Evolutionary conservation across 2,888 invertebrate species (phyloP), one percentile per base, ranked within the genome.

Genomic region (Synanthedon andrenaeformis): DNA sequence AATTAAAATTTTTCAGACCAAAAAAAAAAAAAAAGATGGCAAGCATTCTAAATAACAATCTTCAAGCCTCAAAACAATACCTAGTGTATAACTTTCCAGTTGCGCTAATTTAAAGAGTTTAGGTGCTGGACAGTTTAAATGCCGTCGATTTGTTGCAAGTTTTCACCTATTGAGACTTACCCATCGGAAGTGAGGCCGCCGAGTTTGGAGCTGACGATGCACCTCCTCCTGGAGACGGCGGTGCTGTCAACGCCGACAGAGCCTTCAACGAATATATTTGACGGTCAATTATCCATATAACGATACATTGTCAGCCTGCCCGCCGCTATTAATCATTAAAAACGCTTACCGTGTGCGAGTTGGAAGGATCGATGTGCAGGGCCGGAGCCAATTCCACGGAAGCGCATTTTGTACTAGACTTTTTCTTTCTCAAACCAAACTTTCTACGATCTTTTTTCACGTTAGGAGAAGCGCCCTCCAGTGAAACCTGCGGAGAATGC

Each of bases 391-490:
- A 75, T 60, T 92, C 92, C 1, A 91, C 90, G 23, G 91, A 91
- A 10, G 90, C 90, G 55, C 90, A 90, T 62, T 91, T 91, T 61
- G 83, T 86, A 62, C 75, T 87, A 0, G 89, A 90, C 64, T 92
- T 92, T 77, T 92, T 92, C 79, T 92, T 92, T 56, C 91, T 86
- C 41, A 92, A 81, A 1, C 91, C 92, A 68, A 92, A 92, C 71
- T 92, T 91, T 68, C 90, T 90, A 1, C 91, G 84, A 64, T 92
- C 91, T 66, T 92, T 92, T 72, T 92, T 92, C 4, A 91, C 90
- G 66, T 88, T 91, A 0, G 91, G 91, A 1, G 90, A 91, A 3
- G 89, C 88, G 55, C 90, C 90, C 61, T 91, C 91, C 53, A 89
- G 62, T 5, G 89, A 85, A 28, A 89, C 89, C 89, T 89, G 69